phyloP scores from a whole-genome alignment of 2,797 vertebrate species.

The Malacoraja senta region DNA sequence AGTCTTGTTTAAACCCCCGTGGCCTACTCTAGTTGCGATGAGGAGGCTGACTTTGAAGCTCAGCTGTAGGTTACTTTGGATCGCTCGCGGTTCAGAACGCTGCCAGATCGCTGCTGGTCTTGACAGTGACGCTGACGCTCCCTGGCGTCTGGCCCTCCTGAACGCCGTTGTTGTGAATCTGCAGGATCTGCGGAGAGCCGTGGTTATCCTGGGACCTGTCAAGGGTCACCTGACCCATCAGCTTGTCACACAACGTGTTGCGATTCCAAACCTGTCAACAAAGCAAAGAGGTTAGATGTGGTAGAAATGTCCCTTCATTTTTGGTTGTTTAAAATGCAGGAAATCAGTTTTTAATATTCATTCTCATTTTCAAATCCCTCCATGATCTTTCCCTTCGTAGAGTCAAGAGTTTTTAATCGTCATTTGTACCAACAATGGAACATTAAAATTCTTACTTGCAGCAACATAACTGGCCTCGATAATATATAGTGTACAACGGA shows the following conservation, averaged over 20 bases:
- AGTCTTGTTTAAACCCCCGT: background rate
- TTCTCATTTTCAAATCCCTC: too few species aligned
- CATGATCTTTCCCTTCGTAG: too few species aligned
- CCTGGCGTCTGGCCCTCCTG: slow-evolving; percentile 67
- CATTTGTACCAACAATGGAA: too few species aligned
- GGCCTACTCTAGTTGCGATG: background rate
- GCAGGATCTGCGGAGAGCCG: slow-evolving; percentile 59
- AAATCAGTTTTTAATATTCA: too few species aligned
- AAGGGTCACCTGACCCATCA: slow-evolving; percentile 78
- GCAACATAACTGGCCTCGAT: too few species aligned
- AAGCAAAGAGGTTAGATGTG: background rate
- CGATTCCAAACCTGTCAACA: slow-evolving; percentile 79
- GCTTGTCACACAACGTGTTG: slow-evolving; percentile 64
- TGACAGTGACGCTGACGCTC: slow-evolving; percentile 64
- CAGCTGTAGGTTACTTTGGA: too few species aligned
- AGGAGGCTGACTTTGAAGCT: background rate
- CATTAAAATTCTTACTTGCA: too few species aligned
- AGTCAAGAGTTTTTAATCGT: too few species aligned
- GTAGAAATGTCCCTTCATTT: background rate
- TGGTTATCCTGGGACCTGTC: slow-evolving; percentile 60
- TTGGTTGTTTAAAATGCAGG: background rate
- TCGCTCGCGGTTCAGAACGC: slow-evolving; percentile 62
- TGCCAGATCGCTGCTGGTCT: slow-evolving; percentile 69
- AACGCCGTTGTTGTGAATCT: slow-evolving; percentile 62
- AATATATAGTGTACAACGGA: too few species aligned